Conservation (phyloP, 2,797 vertebrate genomes). For the Taenioides sp. region DNA sequence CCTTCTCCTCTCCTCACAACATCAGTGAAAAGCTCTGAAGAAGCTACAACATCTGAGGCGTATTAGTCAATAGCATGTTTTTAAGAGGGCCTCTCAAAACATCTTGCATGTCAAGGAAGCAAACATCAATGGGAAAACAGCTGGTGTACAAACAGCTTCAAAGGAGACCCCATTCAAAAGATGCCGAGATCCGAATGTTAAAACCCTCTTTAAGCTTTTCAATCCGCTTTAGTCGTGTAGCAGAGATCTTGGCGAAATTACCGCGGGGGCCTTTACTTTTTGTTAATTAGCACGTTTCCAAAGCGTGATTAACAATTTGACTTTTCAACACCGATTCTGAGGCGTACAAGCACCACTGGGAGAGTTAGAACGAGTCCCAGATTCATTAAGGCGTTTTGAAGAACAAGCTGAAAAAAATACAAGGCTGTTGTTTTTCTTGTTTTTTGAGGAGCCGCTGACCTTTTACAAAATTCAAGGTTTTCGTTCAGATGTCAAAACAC, state of each 20-base stretch:
- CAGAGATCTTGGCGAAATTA: neutral
- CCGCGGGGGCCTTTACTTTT: neutral
- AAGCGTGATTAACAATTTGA: slow-evolving; percentile 4
- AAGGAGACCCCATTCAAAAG: neutral
- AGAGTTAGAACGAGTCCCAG: neutral
- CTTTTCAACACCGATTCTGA: slow-evolving; percentile 9
- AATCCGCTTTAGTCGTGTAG: neutral
- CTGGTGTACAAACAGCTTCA: slow-evolving; percentile 8
- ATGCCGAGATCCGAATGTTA: neutral
- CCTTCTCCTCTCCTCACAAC: slow-evolving; percentile 30
- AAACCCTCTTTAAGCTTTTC: neutral
- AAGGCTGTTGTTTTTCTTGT: slow-evolving; percentile 14
- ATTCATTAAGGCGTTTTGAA: slow-evolving; percentile 30
- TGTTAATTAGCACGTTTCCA: slow-evolving; percentile 19
- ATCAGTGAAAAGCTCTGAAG: neutral
- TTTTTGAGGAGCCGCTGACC: slow-evolving; percentile 37
- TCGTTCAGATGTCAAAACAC: neutral
- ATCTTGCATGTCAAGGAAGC: slow-evolving; percentile 3
- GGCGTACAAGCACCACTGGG: slow-evolving; percentile 9
- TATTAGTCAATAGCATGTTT: slow-evolving; percentile 3
- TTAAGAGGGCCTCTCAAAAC: slow-evolving; percentile 7
- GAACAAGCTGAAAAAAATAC: slow-evolving; percentile 12
- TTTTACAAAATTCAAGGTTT: slow-evolving; percentile 41
- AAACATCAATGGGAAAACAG: slow-evolving; percentile 5
- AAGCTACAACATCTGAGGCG: neutral